Percentiles rank a stretch among this genome's conserved stretches.
Evolutionary conservation across 2,888 invertebrate species (phyloP).

Genomic region (Papilio elwesi): DNA sequence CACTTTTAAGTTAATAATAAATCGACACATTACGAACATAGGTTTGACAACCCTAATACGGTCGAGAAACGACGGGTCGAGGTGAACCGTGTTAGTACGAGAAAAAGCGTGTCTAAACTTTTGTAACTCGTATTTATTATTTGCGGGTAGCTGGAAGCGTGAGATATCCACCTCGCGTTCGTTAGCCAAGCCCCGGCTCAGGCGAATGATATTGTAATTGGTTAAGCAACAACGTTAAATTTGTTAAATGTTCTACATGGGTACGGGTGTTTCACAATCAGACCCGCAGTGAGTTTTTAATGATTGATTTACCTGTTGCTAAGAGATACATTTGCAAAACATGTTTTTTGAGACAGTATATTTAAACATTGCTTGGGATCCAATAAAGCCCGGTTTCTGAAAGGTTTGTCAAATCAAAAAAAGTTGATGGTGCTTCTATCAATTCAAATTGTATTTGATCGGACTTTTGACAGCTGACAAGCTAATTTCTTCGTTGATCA

Average conservation of each 20-base stretch:
- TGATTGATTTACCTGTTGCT: neutral
- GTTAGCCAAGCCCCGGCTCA: slow-evolving; percentile 10
- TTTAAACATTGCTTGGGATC: no score
- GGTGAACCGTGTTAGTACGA: slow-evolving; percentile 44
- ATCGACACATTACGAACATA: neutral
- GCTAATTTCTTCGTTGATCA: no score
- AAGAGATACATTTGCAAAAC: neutral
- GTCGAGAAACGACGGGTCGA: slow-evolving; percentile 44
- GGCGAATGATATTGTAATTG: slow-evolving; percentile 19
- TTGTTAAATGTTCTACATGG: slow-evolving; percentile 16
- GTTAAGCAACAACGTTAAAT: slow-evolving; percentile 23
- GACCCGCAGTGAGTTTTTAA: neutral
- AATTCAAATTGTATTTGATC: no score
- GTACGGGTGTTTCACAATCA: slow-evolving; percentile 5
- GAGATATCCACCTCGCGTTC: slow-evolving; percentile 19
- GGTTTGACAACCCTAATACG: slow-evolving; percentile 41
- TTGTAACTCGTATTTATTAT: slow-evolving; percentile 31
- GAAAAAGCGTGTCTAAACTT: slow-evolving; percentile 50
- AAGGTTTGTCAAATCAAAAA: no score
- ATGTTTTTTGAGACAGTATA: neutral
- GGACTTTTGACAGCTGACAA: no score
- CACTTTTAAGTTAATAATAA: neutral
- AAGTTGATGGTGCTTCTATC: no score
- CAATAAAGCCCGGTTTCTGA: no score
- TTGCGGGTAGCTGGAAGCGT: slow-evolving; percentile 26